These are phyloP conservation scores for Ormyrus labotus DNA, from an alignment of 2,888 invertebrate genomes.

Conservation along the genomic window DNA sequence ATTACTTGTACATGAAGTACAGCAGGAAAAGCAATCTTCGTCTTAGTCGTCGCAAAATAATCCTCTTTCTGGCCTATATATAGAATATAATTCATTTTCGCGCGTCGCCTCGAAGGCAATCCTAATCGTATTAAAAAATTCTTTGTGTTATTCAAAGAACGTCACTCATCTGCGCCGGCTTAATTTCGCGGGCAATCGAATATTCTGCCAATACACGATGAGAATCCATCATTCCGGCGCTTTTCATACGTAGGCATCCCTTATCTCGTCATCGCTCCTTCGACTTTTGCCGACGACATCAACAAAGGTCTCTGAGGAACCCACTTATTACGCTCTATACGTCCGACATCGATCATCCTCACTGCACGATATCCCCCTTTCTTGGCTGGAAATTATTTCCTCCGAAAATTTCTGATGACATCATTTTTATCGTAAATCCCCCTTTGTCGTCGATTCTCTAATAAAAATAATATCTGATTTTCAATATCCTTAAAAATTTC, in stretches of 20 bases:
- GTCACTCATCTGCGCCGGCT: slow-evolving; percentile 18
- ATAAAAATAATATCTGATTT: slow-evolving; percentile 2
- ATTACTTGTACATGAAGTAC: too few species aligned
- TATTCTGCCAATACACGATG: slow-evolving; percentile 40
- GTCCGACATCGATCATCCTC: slow-evolving; percentile 56
- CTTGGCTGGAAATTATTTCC: slow-evolving; percentile 37
- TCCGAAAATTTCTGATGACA: slow-evolving; percentile 26
- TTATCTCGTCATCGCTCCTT: slow-evolving; percentile 47
- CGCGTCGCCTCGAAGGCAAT: not conserved
- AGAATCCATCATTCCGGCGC: slow-evolving; percentile 51
- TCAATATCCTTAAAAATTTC: not conserved
- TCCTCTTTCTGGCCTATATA: too few species aligned
- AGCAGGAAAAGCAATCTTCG: too few species aligned
- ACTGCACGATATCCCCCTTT: slow-evolving; percentile 25
- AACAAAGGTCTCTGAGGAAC: slow-evolving; percentile 47
- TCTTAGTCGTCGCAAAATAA: too few species aligned
- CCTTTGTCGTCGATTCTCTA: not conserved
- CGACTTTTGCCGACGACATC: slow-evolving; percentile 50
- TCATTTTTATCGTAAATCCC: slow-evolving; percentile 28
- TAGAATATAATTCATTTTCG: not conserved
- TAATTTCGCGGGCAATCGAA: slow-evolving; percentile 48
- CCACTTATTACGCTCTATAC: slow-evolving; percentile 53
- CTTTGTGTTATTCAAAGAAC: not conserved
- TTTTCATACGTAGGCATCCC: slow-evolving; percentile 32
- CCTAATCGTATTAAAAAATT: slow-evolving; percentile 36